Evolutionary conservation across 2,113 vertebrate species (phyloP), one percentile per base, ranked within the genome.

Genomic region (Oxyruncus cristatus): DNA sequence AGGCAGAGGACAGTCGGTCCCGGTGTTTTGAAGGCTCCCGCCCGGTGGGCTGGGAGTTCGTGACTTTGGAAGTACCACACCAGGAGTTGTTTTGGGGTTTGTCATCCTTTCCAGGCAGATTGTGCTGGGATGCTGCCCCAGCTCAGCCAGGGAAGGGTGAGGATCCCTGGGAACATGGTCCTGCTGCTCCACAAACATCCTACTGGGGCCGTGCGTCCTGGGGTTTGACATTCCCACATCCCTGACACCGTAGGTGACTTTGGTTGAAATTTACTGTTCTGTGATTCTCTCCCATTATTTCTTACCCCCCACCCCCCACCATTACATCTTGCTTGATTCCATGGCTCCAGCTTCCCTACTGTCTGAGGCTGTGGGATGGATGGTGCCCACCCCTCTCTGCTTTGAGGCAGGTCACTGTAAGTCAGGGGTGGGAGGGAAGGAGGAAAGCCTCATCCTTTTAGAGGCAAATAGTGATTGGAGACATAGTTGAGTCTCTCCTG

Each of bases 201-300:
- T 61, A n/a, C 42, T 16, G 39, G 63, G 42, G 46, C 50, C 19
- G 10, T 3, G 26, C 1, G 0, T 55, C 35, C 73, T 30, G 58
- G 24, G 32, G 19, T 39, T 30, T 56, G 53, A 10, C 4, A 2
- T 35, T 75, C 27, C 50, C 33, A 28, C 24, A 30, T 41, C 42
- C 27, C 59, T 0, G 0, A 5, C 21, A 7, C 1, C 0, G 20
- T 12, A 39, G 14, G 4, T 56, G 26, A 44, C 35, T 35, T n/a
- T 8, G 23, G 16, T 11, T 80, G 44, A 59, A 72, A 86, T 50
- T 12, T 11, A 4, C 41, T 1, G 0, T 71, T 92, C 53, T 71
- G 49, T 50, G 71, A 41, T 32, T 66, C 10, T 24, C 8, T 37
- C 8, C 46, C 3, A 0, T 27, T 63, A 15, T 37, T 11, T 22